phyloP scores from a whole-genome alignment of 2,797 vertebrate species.

The Aphelocoma californica region DNA sequence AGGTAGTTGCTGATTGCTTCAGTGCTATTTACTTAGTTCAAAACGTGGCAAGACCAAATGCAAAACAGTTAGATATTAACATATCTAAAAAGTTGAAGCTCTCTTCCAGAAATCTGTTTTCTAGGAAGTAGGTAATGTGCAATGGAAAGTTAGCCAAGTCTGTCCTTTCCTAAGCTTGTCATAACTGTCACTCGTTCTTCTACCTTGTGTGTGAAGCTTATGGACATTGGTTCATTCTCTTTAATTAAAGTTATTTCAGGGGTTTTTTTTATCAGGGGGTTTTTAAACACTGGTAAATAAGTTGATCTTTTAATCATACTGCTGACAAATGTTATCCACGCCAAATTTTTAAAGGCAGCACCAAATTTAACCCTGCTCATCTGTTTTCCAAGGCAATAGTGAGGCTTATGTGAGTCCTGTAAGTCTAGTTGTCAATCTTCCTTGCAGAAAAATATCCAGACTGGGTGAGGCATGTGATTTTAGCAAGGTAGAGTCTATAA shows the following conservation, averaged over 20 bases:
- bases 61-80: not conserved
- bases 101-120: not conserved
- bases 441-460: not conserved
- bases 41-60: not conserved
- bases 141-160: not conserved
- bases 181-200: not conserved
- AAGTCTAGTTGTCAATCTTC: not conserved
- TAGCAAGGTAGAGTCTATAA: not conserved
- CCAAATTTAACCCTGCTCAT: not conserved
- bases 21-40: not conserved
- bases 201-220: not conserved
- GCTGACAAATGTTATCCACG: not conserved
- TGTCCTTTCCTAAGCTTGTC: not conserved
- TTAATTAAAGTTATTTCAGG: not conserved
- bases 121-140: not conserved
- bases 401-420: not conserved
- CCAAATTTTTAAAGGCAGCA: not conserved
- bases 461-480: not conserved
- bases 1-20: not conserved
- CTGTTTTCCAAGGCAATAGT: not conserved
- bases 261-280: not conserved
- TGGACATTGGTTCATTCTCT: not conserved
- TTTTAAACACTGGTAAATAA: not conserved
- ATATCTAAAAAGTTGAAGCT: not conserved
- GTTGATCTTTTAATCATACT: not conserved